Conservation (phyloP, 53 echinoderm and acorn worm genomes). For the Crossaster papposus region DNA sequence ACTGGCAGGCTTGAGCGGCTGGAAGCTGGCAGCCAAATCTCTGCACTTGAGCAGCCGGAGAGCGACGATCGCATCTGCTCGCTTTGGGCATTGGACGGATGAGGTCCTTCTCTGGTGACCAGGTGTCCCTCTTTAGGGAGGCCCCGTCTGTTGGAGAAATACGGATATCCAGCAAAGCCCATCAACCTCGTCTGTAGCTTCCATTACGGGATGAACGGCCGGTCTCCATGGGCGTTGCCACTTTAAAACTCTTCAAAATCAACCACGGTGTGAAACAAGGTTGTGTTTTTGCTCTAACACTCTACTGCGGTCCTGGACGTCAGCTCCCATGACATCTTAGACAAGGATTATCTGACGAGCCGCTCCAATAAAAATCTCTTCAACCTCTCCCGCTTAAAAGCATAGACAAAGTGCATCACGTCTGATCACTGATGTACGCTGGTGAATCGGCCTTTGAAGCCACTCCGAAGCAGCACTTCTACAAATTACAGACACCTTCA, state of each 20-base stretch:
- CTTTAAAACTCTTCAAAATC: constrained; percentile 31
- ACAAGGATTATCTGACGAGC: constrained; percentile 41
- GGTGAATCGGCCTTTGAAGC: constrained; percentile 57
- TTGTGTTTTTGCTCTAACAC: not conserved
- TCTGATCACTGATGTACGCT: constrained; percentile 52
- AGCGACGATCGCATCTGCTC: not conserved
- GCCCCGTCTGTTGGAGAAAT: not conserved
- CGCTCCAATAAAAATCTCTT: constrained; percentile 61
- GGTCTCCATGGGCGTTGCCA: constrained; percentile 34
- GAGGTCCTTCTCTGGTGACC: constrained; percentile 50
- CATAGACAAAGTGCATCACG: not conserved
- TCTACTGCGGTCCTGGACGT: constrained; percentile 48
- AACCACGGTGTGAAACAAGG: constrained; percentile 63
- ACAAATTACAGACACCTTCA: not conserved
- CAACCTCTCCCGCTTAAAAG: constrained; percentile 39
- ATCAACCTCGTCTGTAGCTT: not conserved
- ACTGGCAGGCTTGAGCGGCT: constrained; percentile 46
- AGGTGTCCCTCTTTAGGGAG: constrained; percentile 33
- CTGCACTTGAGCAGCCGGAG: not conserved
- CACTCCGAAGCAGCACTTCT: constrained; percentile 49
- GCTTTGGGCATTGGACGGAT: not conserved
- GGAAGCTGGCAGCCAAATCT: constrained; percentile 22
- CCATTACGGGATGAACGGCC: constrained; percentile 45
- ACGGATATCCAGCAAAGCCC: no score
- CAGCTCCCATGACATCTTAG: constrained; percentile 15